These are phyloP conservation scores for Chrysomallon squamiferum DNA, from an alignment of 1,140 invertebrate genomes.

Conservation along the genomic window DNA sequence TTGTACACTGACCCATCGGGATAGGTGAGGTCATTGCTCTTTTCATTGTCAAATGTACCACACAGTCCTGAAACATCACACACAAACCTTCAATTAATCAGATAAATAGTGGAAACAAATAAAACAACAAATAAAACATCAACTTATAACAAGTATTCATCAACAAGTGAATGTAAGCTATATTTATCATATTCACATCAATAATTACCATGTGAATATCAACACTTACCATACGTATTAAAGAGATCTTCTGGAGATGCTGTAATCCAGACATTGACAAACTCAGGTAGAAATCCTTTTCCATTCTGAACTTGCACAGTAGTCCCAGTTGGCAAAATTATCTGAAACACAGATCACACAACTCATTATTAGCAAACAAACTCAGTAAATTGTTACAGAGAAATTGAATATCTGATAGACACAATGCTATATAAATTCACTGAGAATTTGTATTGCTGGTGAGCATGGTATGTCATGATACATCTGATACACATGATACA, in stretches of 20 bases:
- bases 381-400: neutral
- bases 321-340: conserved; percentile 48
- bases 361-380: neutral
- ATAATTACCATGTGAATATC: too few species aligned
- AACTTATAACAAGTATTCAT: too few species aligned
- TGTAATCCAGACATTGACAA: conserved; percentile 42
- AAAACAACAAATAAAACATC: too few species aligned
- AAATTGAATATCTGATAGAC: too few species aligned
- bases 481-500: too few species aligned
- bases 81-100: too few species aligned
- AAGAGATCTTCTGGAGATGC: conserved; percentile 28
- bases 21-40: conserved; percentile 14
- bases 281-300: neutral
- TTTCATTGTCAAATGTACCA: conserved; percentile 24
- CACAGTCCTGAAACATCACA: conserved; percentile 21
- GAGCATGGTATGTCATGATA: too few species aligned
- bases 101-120: too few species aligned
- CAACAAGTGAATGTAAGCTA: too few species aligned
- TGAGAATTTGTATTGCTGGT: too few species aligned
- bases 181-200: too few species aligned
- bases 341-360: conserved; percentile 16
- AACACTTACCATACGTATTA: conserved; percentile 30
- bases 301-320: conserved; percentile 32
- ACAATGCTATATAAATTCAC: too few species aligned
- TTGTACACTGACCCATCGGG: conserved; percentile 1